Conservation (phyloP, 2,888 invertebrate species). For the Caenorhabditis sulstoni region DNA sequence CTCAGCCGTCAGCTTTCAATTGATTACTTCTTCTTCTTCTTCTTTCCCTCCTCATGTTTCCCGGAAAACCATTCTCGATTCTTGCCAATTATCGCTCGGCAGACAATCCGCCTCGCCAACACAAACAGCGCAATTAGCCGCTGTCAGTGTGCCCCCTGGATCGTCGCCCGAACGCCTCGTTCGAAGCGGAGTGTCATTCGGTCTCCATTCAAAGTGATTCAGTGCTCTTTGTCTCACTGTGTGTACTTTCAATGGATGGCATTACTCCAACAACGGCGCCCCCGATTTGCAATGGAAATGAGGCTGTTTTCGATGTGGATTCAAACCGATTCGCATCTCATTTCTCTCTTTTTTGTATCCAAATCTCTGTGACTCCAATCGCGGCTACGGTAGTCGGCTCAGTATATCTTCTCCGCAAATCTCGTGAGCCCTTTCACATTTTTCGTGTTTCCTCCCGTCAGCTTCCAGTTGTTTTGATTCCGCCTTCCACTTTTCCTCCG, state of each 20-base stretch:
- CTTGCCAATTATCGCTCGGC: slow-evolving; percentile 27
- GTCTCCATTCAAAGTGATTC: slow-evolving; percentile 1
- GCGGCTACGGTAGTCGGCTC: too few species aligned
- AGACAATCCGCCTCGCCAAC: slow-evolving; percentile 3
- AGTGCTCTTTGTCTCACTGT: not conserved
- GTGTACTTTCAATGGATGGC: not conserved
- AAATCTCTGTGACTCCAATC: too few species aligned
- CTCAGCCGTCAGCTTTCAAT: slow-evolving; percentile 2
- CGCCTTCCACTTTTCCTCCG: slow-evolving; percentile 14
- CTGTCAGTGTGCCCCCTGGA: not conserved
- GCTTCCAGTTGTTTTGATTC: not conserved
- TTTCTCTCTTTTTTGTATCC: too few species aligned
- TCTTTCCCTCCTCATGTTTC: not conserved
- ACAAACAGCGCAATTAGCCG: slow-evolving; percentile 47
- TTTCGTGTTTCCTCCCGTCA: too few species aligned
- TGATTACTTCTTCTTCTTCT: slow-evolving; percentile 2
- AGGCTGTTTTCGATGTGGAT: too few species aligned
- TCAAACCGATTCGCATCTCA: too few species aligned
- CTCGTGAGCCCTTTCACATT: too few species aligned
- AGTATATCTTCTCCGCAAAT: too few species aligned
- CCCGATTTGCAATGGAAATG: too few species aligned
- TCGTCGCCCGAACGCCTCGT: slow-evolving; percentile 10
- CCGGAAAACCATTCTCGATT: slow-evolving; percentile 22
- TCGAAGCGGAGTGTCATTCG: slow-evolving; percentile 2
- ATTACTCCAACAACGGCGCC: too few species aligned